Base-by-base conservation (phyloP, 2,113 vertebrate genomes). In the Ailuropoda melanoleuca region DNA sequence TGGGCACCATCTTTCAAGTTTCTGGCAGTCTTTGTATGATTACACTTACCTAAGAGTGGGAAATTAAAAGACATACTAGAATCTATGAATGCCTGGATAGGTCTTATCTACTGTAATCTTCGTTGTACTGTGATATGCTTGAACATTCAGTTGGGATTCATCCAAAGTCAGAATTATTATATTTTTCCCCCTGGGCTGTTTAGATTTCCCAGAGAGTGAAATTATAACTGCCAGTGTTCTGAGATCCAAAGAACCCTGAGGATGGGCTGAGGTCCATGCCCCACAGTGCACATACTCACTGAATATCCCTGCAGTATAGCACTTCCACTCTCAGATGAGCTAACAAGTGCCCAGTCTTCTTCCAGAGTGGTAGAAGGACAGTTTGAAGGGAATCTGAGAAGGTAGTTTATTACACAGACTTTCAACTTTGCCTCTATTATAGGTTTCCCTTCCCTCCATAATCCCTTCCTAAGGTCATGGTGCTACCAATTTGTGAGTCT, bases 31-130 rank as follows among this genome's bases (percentile, higher is more conserved):
- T 86, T 66, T 86, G 4, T 85, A 39, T n/a, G 64, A 34, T 72
- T 93, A 90, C 4, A 48, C 3, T 31, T 78, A 75, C 31, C 37
- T 84, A 53, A 34, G 26, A 64, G 9, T 93, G 17, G 39, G 62
- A 90, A 93, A 86, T 90, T 93, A 81, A 53, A 97, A 96, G 24
- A 31, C 10, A 81, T 19, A 81, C 72, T 50, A 19, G 3, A 89
- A 81, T 89, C 62, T 88, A 8, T 66, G 46, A 74, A 26, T 50
- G 19, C 17, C 7, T 62, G 23, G 12, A 29, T 39, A 75, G 13
- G 21, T 66, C 6, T 66, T 80, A 23, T 17, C 3, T 29, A 19
- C 18, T 14, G 3, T n/a, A 14, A 48, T 18, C 17, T 72, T 60
- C 10, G 55, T 4, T 50, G 31, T 58, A 43, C 39, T 48, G 31